A percentile compares a stretch with the other conserved stretches of the same genome.
Conservation (phyloP, 1,140 invertebrate genomes). For the Euwallacea fornicatus region DNA sequence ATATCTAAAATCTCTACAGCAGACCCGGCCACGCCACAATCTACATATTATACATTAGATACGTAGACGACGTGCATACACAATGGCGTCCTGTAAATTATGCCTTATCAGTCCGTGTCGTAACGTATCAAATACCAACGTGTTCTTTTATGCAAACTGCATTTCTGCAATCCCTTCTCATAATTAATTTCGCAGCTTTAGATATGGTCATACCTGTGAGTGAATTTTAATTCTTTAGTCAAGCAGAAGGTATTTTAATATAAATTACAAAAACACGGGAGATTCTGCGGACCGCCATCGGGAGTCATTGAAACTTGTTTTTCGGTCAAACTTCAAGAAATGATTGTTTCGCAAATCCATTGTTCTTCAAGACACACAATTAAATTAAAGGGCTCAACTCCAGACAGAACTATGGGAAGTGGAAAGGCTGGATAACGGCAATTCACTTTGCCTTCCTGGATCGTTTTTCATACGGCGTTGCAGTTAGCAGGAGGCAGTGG, state of each 20-base stretch:
- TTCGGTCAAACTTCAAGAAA: too few relatives aligned
- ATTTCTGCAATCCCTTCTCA: not conserved
- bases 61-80: slow-evolving; percentile 37
- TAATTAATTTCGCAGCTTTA: slow-evolving; percentile 2
- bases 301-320: too few relatives aligned
- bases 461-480: too few relatives aligned
- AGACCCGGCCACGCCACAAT: slow-evolving; percentile 13
- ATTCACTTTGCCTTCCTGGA: too few relatives aligned
- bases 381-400: not conserved
- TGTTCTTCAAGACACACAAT: not conserved
- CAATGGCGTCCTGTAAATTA: slow-evolving; percentile 36
- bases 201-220: too few relatives aligned
- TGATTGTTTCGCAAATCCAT: not conserved
- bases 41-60: slow-evolving; percentile 37
- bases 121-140: slow-evolving; percentile 24
- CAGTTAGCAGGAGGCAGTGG: too few relatives aligned
- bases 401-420: not conserved
- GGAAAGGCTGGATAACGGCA: not conserved
- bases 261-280: too few relatives aligned
- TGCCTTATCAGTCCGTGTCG: slow-evolving; percentile 30
- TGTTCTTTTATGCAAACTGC: slow-evolving; percentile 26
- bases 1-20: slow-evolving; percentile 25
- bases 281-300: too few relatives aligned
- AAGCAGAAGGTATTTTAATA: too few relatives aligned
- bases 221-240: too few relatives aligned